phyloP scores from a whole-genome alignment of 2,888 invertebrate genomes.

The Smittia sp. region DNA sequence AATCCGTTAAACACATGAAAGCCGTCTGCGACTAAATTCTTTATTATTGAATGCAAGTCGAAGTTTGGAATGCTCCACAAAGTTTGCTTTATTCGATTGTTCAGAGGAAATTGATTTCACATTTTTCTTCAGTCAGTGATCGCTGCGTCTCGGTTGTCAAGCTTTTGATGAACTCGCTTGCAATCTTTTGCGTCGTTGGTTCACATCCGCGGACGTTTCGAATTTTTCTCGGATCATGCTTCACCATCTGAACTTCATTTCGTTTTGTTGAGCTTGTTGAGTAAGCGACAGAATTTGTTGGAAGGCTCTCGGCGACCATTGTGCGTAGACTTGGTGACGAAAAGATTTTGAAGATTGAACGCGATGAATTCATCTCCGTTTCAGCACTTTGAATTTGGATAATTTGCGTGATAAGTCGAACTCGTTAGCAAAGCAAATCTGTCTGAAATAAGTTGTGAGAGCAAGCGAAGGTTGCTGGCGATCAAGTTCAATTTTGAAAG shows the following conservation, averaged over 20 bases:
- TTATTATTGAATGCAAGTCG: too few species aligned
- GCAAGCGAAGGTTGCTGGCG: too few species aligned
- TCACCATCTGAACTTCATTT: too few species aligned
- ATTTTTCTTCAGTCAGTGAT: background rate
- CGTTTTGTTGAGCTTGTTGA: background rate
- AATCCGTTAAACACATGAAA: too few species aligned
- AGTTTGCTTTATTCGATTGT: too few species aligned
- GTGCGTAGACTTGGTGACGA: background rate
- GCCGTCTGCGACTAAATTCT: too few species aligned
- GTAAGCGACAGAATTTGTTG: background rate
- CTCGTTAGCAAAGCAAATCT: too few species aligned
- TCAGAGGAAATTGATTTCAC: background rate
- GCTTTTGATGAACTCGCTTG: background rate
- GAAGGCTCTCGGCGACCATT: background rate
- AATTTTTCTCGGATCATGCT: conserved; percentile 6
- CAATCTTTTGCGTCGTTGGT: background rate
- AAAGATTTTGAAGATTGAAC: background rate
- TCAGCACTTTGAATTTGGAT: background rate
- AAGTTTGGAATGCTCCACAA: too few species aligned
- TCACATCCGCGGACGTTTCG: background rate
- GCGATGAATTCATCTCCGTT: conserved; percentile 1
- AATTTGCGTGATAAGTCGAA: background rate
- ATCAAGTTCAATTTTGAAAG: too few species aligned
- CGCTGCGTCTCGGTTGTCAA: background rate
- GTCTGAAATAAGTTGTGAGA: too few species aligned